Conservation (phyloP, 2,797 vertebrate genomes). For the Mormyrops boulengeri region DNA sequence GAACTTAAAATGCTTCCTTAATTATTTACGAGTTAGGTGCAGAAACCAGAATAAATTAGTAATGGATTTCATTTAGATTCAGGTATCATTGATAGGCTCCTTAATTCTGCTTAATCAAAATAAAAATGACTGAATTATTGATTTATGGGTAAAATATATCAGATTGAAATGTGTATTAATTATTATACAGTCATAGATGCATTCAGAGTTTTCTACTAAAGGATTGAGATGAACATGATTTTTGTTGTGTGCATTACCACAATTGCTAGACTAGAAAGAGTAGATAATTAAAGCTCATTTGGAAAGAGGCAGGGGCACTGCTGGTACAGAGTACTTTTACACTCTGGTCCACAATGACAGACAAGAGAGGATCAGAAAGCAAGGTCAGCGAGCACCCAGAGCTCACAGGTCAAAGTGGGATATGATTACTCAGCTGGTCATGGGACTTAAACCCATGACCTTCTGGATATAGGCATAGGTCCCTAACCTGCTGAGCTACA, state of each 20-base stretch:
- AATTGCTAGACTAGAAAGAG: background rate
- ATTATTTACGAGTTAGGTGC: background rate
- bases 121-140: background rate
- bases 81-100: background rate
- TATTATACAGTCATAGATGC: background rate
- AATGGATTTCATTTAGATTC: conserved; percentile 8
- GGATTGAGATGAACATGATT: background rate
- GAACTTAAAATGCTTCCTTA: background rate
- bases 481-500: background rate
- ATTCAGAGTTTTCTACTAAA: background rate
- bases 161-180: background rate
- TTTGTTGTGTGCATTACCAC: background rate
- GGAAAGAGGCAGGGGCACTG: background rate
- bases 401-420: background rate
- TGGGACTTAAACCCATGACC: background rate
- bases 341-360: background rate
- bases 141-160: background rate
- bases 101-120: background rate
- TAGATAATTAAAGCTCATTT: background rate
- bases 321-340: background rate
- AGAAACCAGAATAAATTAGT: background rate
- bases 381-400: background rate
- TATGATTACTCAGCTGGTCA: background rate
- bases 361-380: background rate
- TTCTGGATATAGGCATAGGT: background rate